Evolutionary conservation across 2,888 invertebrate species (phyloP), one percentile per base, ranked within the genome.

Genomic region (Poecilobothrus nobilitatus): DNA sequence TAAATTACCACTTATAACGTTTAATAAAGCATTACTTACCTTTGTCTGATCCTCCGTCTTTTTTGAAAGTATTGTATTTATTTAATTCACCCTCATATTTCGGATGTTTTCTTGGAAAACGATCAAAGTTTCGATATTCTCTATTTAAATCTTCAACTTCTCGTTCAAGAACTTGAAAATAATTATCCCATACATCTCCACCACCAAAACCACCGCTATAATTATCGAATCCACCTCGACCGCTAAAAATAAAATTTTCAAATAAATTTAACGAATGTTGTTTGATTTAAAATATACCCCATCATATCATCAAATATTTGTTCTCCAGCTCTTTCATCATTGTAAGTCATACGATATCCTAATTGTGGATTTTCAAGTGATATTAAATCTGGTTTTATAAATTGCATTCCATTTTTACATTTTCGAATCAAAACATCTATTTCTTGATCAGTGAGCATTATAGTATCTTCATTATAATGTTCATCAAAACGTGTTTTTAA

Each of bases 391-490:
- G 71, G 69, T 44, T 71, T 68, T 44, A 70, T 71, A 41, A 72
- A 70, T 20, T 68, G 64, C 63, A 70, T 70, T 64, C 69, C 66
- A 67, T 67, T 69, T 21, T 67, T 66, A n/a, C 67, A 66, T 61
- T 72, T 72, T 62, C 63, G 65, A 21, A 70, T 69, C 27, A 72
- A 64, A 22, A 41, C 34, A 62, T 70, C 69, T 21, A 71, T 61
- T 68, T 71, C 71, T 21, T 70, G 63, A 20, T 69, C 62, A 9
- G 67, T 68, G n/a, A 72, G 67, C 21, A 66, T 61, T n/a, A 71
- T 66, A n/a, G 71, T 69, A 18, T 69, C 65, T 61, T 72, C 71
- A 61, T 67, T 68, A n/a, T 71, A 72, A 62, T 72, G 72, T 10
- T 67, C 20, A 66, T 67, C 63, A 67, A 63, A 68, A 37, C 66